These are phyloP conservation scores for Gasteruption jaculator DNA, from an alignment of 2,888 invertebrate genomes.

Conservation along the genomic window DNA sequence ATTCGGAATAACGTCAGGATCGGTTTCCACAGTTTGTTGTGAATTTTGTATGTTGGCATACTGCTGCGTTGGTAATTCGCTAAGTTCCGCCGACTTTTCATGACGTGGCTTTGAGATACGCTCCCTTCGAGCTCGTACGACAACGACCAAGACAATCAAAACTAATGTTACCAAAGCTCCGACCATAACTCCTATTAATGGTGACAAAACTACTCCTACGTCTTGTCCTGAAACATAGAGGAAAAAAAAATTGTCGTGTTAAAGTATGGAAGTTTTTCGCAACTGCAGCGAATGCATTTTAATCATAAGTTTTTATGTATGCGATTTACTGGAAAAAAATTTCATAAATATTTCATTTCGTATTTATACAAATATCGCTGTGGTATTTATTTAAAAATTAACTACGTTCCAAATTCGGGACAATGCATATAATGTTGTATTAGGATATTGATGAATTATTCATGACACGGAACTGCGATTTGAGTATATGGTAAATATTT, in stretches of 20 bases:
- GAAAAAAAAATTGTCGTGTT: too few relatives aligned
- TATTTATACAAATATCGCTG: constrained; percentile 3
- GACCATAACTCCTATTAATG: constrained; percentile 56
- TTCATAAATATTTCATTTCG: not conserved
- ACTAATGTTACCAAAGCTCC: constrained; percentile 57
- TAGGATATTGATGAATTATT: too few relatives aligned
- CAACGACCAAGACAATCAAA: constrained; percentile 54
- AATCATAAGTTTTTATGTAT: constrained; percentile 3
- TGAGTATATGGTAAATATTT: too few relatives aligned
- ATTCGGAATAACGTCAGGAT: constrained; percentile 72
- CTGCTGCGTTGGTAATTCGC: constrained; percentile 43
- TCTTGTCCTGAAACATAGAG: constrained; percentile 54
- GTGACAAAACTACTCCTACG: constrained; percentile 56
- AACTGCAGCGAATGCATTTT: too few relatives aligned
- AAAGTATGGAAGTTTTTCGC: too few relatives aligned
- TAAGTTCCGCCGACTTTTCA: constrained; percentile 42
- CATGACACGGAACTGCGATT: too few relatives aligned
- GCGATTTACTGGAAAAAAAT: not conserved
- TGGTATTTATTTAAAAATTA: too few relatives aligned
- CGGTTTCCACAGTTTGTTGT: constrained; percentile 57
- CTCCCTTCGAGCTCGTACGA: constrained; percentile 53
- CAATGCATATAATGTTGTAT: too few relatives aligned
- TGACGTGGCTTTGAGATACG: constrained; percentile 42
- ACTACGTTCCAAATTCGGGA: too few relatives aligned
- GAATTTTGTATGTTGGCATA: constrained; percentile 41